Evolutionary conservation across 2,113 vertebrate species (phyloP), one percentile per base, ranked within the genome.

Genomic region (Ophthalmolycus amberensis): DNA sequence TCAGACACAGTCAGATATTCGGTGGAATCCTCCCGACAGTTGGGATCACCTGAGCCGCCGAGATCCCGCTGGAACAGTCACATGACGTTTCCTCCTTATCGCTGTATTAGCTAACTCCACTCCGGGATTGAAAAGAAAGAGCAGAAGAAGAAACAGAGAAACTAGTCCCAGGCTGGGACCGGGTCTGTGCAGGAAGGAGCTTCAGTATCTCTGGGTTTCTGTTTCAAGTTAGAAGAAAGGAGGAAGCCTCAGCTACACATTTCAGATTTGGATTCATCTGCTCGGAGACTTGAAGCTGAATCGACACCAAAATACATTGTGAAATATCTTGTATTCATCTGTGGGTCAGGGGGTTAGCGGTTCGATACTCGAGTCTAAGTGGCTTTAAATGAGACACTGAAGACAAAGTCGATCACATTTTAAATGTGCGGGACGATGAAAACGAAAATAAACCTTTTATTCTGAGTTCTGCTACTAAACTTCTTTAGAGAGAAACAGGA

Each of bases 1-100:
- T 44, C 89, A 86, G 58, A 89, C 81, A 77, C 86, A 79, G 80
- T 60, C 88, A 74, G 63, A 83, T 50, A 77, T 71, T 80, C 82
- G 14, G 78, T 2, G 63, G n/a, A 88, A 91, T 83, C 50, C 87
- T 89, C 88, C 83, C 44, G 86, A 83, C 88, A 29, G 79, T 70
- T 9, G 44, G 29, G 77, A 90, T 93, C 92, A 93, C 91, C 91
- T 93, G 92, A 85, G 87, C 25, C 25, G 25, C 25, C 25, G 25
- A 1, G 25, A 25, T 25, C 84, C 66, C 20, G n/a, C 79, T 80
- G 90, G 37, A 79, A 69, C 71, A 69, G 67, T 78, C 86, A 29
- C 22, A 66, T 37, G 60, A 75, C 73, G 16, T 80, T 2, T 80
- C 80, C 73, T 83, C 77, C 70, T 84, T 87, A 82, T 62, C 58